phyloP scores from a whole-genome alignment of 1,140 invertebrate species.

The Physella acuta region DNA sequence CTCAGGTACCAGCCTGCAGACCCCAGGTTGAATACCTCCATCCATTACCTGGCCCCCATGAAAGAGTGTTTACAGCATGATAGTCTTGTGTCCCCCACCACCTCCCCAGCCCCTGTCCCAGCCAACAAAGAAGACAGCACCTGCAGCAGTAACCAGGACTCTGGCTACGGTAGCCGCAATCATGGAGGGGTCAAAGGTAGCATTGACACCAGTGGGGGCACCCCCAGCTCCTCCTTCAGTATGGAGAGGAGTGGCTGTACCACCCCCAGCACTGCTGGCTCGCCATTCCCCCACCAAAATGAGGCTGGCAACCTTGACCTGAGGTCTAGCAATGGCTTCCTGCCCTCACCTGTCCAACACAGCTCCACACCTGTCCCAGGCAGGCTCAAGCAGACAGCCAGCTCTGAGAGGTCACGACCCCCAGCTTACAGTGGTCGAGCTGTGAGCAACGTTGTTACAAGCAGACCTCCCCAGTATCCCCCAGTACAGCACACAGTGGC shows the following conservation, averaged over 20 bases:
- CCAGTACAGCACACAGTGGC: too few species aligned
- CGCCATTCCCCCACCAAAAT: conserved; percentile 30
- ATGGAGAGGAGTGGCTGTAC: conserved; percentile 42
- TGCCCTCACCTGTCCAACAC: too few species aligned
- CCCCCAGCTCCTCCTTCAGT: conserved; percentile 53
- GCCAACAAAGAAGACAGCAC: conserved; percentile 45
- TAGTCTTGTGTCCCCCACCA: not conserved
- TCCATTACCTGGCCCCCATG: not conserved
- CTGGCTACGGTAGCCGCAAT: conserved; percentile 49
- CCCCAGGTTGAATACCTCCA: conserved; percentile 2
- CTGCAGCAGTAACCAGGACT: conserved; percentile 55
- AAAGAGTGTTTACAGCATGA: conserved; percentile 27
- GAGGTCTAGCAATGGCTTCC: too few species aligned
- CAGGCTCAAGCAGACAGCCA: too few species aligned
- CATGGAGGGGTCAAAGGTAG: conserved; percentile 1
- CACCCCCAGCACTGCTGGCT: conserved; percentile 42
- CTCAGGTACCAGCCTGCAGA: too few species aligned
- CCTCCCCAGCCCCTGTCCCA: not conserved
- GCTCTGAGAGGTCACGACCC: too few species aligned
- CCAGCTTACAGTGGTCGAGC: too few species aligned
- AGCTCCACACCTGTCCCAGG: too few species aligned
- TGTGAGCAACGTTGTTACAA: too few species aligned
- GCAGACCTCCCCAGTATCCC: too few species aligned
- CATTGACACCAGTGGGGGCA: conserved; percentile 37
- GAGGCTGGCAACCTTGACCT: too few species aligned